A percentile compares a stretch with the other conserved stretches of the same genome.
These are phyloP conservation scores for Cossypha polioptera DNA, from an alignment of 2,797 vertebrate genomes.

Conservation along the genomic window DNA sequence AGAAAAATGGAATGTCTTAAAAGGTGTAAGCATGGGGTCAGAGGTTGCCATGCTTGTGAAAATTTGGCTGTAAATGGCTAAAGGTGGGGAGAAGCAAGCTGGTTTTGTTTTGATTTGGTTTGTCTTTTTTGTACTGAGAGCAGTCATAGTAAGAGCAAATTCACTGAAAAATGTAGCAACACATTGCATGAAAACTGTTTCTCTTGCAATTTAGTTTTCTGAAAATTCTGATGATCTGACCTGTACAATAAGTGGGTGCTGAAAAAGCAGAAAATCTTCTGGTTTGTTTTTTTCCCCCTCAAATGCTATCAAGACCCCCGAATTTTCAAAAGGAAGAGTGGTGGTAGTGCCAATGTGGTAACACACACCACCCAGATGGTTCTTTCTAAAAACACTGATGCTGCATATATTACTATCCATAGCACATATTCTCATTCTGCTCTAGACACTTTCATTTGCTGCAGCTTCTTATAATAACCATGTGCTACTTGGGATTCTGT, in stretches of 20 bases:
- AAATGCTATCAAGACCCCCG: not conserved
- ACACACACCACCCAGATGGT: not conserved
- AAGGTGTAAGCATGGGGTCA: not conserved
- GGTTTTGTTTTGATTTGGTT: not conserved
- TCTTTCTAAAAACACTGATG: not conserved
- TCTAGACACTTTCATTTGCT: not conserved
- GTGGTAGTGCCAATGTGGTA: not conserved
- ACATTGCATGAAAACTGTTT: not conserved
- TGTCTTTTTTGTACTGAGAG: not conserved
- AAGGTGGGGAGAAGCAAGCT: not conserved
- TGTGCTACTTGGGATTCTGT: not conserved
- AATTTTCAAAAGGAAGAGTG: not conserved
- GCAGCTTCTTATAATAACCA: not conserved
- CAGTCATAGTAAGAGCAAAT: not conserved
- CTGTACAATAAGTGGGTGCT: not conserved
- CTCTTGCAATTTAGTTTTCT: not conserved
- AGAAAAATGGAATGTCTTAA: not conserved
- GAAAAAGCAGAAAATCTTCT: not conserved
- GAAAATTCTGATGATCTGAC: not conserved
- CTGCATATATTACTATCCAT: not conserved
- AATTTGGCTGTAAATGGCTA: not conserved
- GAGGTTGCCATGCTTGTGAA: not conserved
- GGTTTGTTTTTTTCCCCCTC: rapidly evolving
- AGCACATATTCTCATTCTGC: not conserved
- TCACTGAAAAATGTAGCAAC: not conserved